Evolutionary conservation across 2,888 invertebrate species (phyloP), one percentile per base, ranked within the genome.

Genomic region (Podabrus alpinus): DNA sequence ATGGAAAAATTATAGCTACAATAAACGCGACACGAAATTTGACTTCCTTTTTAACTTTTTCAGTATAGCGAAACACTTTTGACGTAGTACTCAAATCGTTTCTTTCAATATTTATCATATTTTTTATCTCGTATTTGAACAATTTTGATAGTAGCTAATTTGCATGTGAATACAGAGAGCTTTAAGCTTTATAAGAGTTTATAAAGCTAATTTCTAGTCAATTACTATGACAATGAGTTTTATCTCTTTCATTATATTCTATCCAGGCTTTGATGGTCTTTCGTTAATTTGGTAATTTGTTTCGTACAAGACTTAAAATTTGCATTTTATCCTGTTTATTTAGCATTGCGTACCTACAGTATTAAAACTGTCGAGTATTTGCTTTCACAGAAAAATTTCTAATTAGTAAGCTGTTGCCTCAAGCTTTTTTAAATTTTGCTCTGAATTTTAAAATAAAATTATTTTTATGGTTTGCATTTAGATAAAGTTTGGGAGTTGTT

Each of bases 141-240:
- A 45, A 45, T 45, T 25, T 45, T 24, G 67, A 21, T 24, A 15
- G 15, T 60, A 15, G 13, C 59, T 21, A 73, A 73, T 73, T 69
- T 73, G 59, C 73, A 69, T 73, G 69, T 69, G 69, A 73, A 73
- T 73, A 69, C 69, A 10, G 29, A 16, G 59, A 72, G 16, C 13
- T 59, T 61, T 59, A 25, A 73, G 69, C 66, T 73, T 66, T 66
- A 59, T 69, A 59, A 59, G 66, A 59, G 60, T 73, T 73, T 69
- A 66, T 66, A 66, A 69, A 66, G 61, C 73, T 73, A 73, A 73
- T 73, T 69, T 66, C 69, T 73, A 69, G 69, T 69, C 73, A 73
- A 73, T 73, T 73, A 69, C 73, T 73, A 29, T 62, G 69, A 69
- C 73, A 73, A 73, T 73, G 69, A 73, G 73, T 59, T 69, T 73